Percentiles rank a stretch among this genome's conserved stretches.
These are phyloP conservation scores for Dicrurus megarhynchus DNA, from an alignment of 2,113 vertebrate species.

Conservation along the genomic window DNA sequence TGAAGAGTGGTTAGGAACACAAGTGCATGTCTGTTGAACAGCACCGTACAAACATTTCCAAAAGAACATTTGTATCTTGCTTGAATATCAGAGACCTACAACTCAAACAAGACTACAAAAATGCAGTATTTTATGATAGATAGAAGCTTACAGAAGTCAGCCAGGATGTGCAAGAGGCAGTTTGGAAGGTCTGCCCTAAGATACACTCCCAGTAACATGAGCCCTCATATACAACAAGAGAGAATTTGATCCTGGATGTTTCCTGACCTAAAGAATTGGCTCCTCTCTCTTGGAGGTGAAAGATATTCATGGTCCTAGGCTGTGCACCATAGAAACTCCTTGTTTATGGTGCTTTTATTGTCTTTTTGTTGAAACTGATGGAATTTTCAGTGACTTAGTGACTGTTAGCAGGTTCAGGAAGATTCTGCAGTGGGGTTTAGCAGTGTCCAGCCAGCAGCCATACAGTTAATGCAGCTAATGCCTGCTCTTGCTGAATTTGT, in stretches of 20 bases:
- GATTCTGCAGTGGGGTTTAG: not conserved
- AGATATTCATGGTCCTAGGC: not conserved
- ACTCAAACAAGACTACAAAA: not conserved
- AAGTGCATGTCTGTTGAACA: not conserved
- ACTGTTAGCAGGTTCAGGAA: not conserved
- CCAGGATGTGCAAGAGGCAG: not conserved
- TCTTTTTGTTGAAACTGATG: not conserved
- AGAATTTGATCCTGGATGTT: not conserved
- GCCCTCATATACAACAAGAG: too few species aligned
- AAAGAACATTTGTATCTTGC: not conserved
- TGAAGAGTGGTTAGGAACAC: not conserved
- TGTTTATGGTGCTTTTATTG: not conserved
- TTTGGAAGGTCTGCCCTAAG: not conserved
- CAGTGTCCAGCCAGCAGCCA: not conserved
- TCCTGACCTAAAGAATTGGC: not conserved
- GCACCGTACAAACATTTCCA: not conserved
- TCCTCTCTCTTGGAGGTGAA: not conserved
- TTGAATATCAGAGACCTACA: not conserved
- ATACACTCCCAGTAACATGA: fast-evolving
- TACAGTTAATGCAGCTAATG: conserved; percentile 10
- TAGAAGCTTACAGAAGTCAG: not conserved
- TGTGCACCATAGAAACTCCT: not conserved
- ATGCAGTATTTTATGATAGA: fast-evolving
- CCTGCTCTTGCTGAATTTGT: not conserved
- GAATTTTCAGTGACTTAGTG: not conserved